These are phyloP conservation scores for Cairina moschata DNA, from an alignment of 2,113 vertebrate genomes.

Conservation along the genomic window DNA sequence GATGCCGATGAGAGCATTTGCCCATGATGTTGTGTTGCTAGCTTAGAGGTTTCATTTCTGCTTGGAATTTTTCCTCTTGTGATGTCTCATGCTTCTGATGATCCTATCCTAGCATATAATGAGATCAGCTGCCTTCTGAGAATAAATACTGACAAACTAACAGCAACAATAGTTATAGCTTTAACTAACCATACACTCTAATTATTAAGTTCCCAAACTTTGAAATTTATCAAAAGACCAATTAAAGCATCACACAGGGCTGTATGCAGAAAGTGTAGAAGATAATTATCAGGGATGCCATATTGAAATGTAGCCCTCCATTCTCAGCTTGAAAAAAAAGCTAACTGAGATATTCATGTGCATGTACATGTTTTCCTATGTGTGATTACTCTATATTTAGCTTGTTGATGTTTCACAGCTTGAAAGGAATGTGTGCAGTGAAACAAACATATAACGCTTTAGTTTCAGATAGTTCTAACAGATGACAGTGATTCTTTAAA, in stretches of 20 bases:
- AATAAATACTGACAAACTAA: background rate
- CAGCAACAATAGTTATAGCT: background rate
- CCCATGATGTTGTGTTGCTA: background rate
- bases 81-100: background rate
- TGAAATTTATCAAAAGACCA: background rate
- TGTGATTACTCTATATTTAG: background rate
- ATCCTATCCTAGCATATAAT: background rate
- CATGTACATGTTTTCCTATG: background rate
- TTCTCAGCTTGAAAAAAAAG: background rate
- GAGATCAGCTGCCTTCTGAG: background rate
- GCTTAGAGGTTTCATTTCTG: background rate
- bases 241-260: background rate
- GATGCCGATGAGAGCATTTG: background rate
- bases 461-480: background rate
- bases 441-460: background rate
- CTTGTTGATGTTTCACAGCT: background rate
- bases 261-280: background rate
- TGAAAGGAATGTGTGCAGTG: background rate
- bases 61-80: background rate
- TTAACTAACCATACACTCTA: background rate
- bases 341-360: background rate
- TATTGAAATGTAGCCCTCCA: background rate
- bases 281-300: background rate
- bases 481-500: background rate
- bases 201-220: background rate